Evolutionary conservation across 2,113 vertebrate genomes (phyloP).

Genomic region (Catagonus wagneri): DNA sequence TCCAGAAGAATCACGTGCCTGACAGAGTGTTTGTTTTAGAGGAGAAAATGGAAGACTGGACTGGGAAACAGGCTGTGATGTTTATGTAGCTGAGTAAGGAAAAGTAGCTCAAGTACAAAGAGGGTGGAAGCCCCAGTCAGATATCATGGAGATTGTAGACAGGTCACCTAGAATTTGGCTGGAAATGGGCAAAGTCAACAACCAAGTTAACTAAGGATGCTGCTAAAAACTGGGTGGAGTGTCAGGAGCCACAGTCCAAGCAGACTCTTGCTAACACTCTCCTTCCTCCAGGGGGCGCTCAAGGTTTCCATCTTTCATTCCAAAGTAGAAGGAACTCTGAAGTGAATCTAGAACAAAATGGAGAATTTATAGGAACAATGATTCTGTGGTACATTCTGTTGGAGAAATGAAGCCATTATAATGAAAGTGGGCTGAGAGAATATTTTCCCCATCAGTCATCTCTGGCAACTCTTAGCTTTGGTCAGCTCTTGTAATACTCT

Average conservation of each 20-base stretch:
- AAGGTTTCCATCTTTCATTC: conserved; percentile 46
- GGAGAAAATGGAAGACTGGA: background rate
- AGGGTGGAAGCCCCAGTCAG: background rate
- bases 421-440: background rate
- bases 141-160: background rate
- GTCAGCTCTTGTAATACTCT: background rate
- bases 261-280: background rate
- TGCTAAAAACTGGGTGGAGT: background rate
- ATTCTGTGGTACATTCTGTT: background rate
- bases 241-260: background rate
- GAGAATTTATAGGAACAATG: background rate
- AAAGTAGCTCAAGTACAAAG: background rate
- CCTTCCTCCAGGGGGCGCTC: conserved; percentile 75
- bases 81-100: background rate
- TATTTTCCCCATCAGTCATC: background rate
- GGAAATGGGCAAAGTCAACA: background rate
- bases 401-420: background rate
- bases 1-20: background rate
- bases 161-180: background rate
- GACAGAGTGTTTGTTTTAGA: background rate
- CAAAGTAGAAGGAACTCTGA: background rate
- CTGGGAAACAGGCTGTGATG: background rate
- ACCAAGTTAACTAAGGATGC: background rate
- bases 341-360: conserved; percentile 30
- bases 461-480: conserved; percentile 7